Evolutionary conservation across 2,797 vertebrate genomes (phyloP).

Genomic region (Chelon labrosus): DNA sequence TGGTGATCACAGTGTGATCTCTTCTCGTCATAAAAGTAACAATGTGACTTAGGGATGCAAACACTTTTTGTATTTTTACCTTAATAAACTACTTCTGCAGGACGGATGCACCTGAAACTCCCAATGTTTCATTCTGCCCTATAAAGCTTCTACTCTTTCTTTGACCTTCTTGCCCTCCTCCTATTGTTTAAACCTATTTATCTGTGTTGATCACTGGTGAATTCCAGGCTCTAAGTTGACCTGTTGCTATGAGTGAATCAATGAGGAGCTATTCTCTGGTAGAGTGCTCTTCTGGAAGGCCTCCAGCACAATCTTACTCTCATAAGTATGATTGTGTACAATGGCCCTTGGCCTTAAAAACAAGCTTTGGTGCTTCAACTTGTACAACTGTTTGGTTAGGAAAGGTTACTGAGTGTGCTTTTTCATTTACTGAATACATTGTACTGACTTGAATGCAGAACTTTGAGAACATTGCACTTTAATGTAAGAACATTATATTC

Average conservation of each 20-base stretch:
- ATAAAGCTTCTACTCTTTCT: conserved; percentile 9
- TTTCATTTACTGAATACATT: neutral
- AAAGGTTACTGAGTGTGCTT: neutral
- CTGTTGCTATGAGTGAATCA: conserved; percentile 55
- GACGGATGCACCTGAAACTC: neutral
- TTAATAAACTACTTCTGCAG: neutral
- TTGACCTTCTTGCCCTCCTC: conserved; percentile 36
- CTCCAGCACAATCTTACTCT: conserved; percentile 54
- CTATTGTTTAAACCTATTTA: conserved; percentile 36
- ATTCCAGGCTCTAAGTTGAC: conserved; percentile 32
- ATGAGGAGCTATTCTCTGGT: conserved; percentile 54
- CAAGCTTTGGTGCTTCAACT: conserved; percentile 12
- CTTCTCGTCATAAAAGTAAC: neutral
- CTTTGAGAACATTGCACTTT: neutral
- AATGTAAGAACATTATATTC: neutral
- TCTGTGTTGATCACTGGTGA: conserved; percentile 37
- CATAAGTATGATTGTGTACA: conserved; percentile 38
- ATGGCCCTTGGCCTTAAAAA: conserved; percentile 13
- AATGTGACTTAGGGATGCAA: neutral
- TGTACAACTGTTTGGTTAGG: neutral
- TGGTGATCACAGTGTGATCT: too few relatives aligned
- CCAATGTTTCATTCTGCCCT: neutral
- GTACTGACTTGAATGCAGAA: neutral
- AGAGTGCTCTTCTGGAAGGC: conserved; percentile 60
- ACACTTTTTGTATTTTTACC: neutral